Evolutionary conservation across 2,888 invertebrate genomes (phyloP), one percentile per base, ranked within the genome.

Genomic region (Nemapogon koenigi): DNA sequence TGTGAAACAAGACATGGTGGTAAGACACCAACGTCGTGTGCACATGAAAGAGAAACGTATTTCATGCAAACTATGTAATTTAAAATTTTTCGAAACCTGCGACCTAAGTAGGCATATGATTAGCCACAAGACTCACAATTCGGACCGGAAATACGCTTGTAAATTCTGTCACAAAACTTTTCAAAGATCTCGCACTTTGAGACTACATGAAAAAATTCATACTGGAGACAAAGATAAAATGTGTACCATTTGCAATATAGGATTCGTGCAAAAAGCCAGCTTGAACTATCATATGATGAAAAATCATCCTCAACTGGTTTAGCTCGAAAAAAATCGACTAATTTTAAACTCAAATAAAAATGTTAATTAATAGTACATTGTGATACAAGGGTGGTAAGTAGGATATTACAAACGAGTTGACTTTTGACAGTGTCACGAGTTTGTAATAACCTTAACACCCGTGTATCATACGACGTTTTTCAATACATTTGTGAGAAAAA

Each of bases 131-230:
- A 39, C 48, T 6, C n/a, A n/a, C n/a, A n/a, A n/a, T n/a, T n/a
- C n/a, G n/a, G 45, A 45, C 3, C 55, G 49, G 13, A 46, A 48
- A 7, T 40, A 36, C 35, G 44, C 52, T 10, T 63, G 61, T 39
- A 35, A 42, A 4, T 52, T 43, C 25, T 63, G 63, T 42, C 48
- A 50, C n/a, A 61, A 63, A 40, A 46, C 45, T 10, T 61, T 57
- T 39, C 40, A 42, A 4, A 41, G 49, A n/a, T 15, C 11, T 3
- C 35, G 16, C 3, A 42, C 49, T 6, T 18, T 49, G 37, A 31
- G n/a, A 3, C 4, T 27, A 8, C 55, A 54, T 18, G 47, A 45
- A 32, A 48, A 35, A 30, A 51, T 52, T 10, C 54, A 54, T 31
- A 49, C 49, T 16, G 40, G 32, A 2, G 42, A 38, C 14, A 40